phyloP scores from a whole-genome alignment of 1,140 invertebrate species.

The Drosophila kepulauana region DNA sequence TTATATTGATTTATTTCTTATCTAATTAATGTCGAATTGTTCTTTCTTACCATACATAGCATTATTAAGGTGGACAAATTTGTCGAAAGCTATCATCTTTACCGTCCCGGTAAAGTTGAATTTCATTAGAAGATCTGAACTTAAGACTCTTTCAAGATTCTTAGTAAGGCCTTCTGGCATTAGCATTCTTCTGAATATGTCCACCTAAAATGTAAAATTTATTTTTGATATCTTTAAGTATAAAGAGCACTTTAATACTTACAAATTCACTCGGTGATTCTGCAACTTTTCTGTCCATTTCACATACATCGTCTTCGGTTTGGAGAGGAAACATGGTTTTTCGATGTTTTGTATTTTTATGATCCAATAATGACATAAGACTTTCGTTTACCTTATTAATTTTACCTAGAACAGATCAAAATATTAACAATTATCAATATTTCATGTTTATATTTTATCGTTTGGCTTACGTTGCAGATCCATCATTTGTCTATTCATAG shows the following conservation, averaged over 20 bases:
- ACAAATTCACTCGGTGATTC: neutral
- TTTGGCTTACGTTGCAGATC: neutral
- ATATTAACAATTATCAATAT: neutral
- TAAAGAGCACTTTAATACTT: neutral
- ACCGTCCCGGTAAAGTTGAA: neutral
- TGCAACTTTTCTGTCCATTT: neutral
- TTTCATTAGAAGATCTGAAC: neutral
- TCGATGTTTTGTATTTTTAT: neutral
- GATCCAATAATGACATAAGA: neutral
- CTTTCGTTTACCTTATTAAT: neutral
- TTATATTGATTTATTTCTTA: neutral
- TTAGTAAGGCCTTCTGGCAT: neutral
- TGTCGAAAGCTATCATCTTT: neutral
- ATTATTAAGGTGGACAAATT: constrained; percentile 1
- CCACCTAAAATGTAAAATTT: neutral
- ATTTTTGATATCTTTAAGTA: neutral
- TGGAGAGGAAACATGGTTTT: neutral
- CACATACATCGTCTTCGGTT: neutral
- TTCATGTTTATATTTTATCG: neutral
- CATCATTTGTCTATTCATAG: neutral
- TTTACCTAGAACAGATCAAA: neutral
- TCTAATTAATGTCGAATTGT: neutral
- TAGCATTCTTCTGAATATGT: neutral
- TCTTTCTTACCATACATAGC: neutral
- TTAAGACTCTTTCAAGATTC: neutral